These are phyloP conservation scores for Ormyrus pomaceus DNA, from an alignment of 2,888 invertebrate species.

Conservation along the genomic window DNA sequence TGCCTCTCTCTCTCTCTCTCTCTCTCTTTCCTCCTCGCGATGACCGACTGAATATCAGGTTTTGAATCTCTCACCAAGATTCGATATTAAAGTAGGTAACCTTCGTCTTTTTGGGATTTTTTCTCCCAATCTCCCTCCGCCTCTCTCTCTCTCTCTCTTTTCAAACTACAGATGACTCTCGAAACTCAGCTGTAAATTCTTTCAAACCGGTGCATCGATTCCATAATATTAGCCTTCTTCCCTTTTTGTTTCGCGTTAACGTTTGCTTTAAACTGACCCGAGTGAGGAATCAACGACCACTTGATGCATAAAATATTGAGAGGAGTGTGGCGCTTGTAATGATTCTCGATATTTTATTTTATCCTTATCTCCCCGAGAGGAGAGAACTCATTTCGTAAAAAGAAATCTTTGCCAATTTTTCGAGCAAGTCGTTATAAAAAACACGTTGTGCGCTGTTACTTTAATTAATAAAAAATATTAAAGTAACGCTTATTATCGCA, in stretches of 20 bases:
- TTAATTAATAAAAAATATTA: conserved; percentile 9
- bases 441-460: not conserved
- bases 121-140: conserved; percentile 9
- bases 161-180: not conserved
- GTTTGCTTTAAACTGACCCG: conserved; percentile 29
- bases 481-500: not conserved
- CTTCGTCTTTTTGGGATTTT: conserved; percentile 58
- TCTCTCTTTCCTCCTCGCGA: conserved; percentile 43
- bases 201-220: conserved; percentile 49
- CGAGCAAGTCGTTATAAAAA: no score
- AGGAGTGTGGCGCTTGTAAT: conserved; percentile 41
- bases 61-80: conserved; percentile 65
- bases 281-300: conserved; percentile 30
- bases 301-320: conserved; percentile 36
- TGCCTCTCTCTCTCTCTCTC: conserved; percentile 26
- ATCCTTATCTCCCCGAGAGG: not conserved
- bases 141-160: conserved; percentile 12
- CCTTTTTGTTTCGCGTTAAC: conserved; percentile 1
- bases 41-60: conserved; percentile 66
- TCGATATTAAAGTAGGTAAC: conserved; percentile 66
- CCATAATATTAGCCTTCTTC: conserved; percentile 34
- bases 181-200: conserved; percentile 47
- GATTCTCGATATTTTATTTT: conserved; percentile 27
- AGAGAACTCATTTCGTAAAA: conserved; percentile 18
- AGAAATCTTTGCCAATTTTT: not conserved